Conservation (phyloP, 2,797 vertebrate species). For the Choloepus didactylus region DNA sequence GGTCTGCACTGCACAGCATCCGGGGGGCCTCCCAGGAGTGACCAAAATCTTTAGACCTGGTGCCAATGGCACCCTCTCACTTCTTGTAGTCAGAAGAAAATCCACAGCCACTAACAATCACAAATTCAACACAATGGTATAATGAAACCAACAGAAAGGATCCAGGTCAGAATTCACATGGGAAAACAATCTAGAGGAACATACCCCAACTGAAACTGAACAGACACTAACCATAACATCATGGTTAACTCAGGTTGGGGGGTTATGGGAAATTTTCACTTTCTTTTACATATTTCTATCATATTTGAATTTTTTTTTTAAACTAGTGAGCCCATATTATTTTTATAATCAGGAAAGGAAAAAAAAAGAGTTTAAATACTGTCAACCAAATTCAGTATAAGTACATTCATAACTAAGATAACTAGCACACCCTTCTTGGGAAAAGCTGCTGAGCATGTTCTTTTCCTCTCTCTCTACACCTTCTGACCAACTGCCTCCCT, state of each 20-base stretch:
- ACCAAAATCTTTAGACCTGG: slow-evolving; percentile 66
- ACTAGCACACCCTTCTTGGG: neutral
- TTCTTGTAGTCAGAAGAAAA: slow-evolving; percentile 65
- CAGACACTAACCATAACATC: too few relatives aligned
- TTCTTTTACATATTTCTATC: neutral
- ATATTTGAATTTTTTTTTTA: neutral
- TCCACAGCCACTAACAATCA: neutral
- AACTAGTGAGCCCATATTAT: neutral
- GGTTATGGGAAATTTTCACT: neutral
- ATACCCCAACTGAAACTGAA: neutral
- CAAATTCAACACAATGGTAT: neutral
- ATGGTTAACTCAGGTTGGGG: too few relatives aligned
- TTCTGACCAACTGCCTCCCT: neutral
- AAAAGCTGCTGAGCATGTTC: neutral
- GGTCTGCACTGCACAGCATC: neutral
- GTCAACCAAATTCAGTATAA: neutral
- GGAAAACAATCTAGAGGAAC: neutral
- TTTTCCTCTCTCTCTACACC: neutral
- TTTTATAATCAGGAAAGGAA: neutral
- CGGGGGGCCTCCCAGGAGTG: neutral
- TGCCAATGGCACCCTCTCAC: neutral
- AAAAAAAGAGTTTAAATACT: neutral
- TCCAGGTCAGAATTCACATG: neutral
- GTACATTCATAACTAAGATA: neutral
- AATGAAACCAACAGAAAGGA: neutral